Evolutionary conservation across 2,888 invertebrate genomes (phyloP), one percentile per base, ranked within the genome.

Genomic region (Ornithoptera priamus): DNA sequence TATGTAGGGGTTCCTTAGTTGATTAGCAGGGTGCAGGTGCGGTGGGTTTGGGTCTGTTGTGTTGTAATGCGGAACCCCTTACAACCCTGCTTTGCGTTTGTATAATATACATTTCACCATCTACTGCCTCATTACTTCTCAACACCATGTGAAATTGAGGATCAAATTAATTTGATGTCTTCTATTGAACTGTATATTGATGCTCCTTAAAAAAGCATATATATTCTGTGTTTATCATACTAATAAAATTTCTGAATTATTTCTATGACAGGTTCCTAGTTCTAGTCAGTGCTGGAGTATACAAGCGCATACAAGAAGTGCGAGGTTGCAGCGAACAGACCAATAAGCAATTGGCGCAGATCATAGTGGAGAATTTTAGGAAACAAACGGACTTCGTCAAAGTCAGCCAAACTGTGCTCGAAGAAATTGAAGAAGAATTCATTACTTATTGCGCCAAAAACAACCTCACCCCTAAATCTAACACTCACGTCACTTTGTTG

Each of bases 381-480:
- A 94, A 95, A 62, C 96, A 97, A 81, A 94, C 96, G 0, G 96
- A 97, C 18, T 91, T 98, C 74, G 95, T 94, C 24, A 95, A 95
- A 53, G 97, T 98, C 62, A 97, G 97, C 18, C 97, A 98, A 87
- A 95, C 96, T 0, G 97, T 97, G 0, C 94, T 98, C 0, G 96
- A 97, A 81, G 96, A 96, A 85, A 95, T 97, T 1, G 96, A 97
- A 18, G 93, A 96, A n/a, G 94, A 96, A 71, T 97, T 97, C 82
- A 96, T 97, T 60, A 96, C 97, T 62, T 94, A 95, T 71, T 97
- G 95, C 81, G 94, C 96, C 87, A 91, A 84, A 75, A 91, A 88
- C 67, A 93, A 90, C 63, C 80, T 91, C 59, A 92, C 90, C 0
- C 93, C 91, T 0, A 93, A 93, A 77, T 95, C 95, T 59, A 93